Percentiles rank a stretch among this genome's conserved stretches.
Evolutionary conservation across 1,140 invertebrate genomes (phyloP).

Genomic region (Drosophila melanica): DNA sequence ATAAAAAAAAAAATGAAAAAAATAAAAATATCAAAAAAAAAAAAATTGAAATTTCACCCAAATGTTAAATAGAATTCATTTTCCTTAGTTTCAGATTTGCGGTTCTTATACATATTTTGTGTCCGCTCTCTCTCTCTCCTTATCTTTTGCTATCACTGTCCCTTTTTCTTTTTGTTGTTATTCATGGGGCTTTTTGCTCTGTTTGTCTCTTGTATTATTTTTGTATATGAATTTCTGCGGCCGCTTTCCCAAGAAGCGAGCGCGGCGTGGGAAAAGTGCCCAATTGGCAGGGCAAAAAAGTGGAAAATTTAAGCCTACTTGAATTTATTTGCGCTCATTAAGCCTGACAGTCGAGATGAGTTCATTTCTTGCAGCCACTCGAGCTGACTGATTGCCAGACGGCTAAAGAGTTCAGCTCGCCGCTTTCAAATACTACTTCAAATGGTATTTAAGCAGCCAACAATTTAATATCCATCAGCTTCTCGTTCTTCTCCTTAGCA

Average conservation of each 20-base stretch:
- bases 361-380: conserved; percentile 54
- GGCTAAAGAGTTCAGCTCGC: conserved; percentile 40
- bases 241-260: conserved; percentile 4
- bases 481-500: background rate
- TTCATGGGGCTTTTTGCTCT: conserved; percentile 64
- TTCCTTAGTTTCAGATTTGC: conserved; percentile 60
- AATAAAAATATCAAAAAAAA: conserved; percentile 46
- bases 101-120: conserved; percentile 45
- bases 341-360: conserved; percentile 71
- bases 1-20: conserved; percentile 50
- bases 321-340: conserved; percentile 81
- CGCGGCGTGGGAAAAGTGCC: conserved; percentile 39
- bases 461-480: conserved; percentile 6
- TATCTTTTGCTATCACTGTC: background rate
- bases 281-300: conserved; percentile 56
- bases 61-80: conserved; percentile 80
- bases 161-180: conserved; percentile 27
- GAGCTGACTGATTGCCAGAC: conserved; percentile 39
- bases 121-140: background rate
- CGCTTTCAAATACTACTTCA: conserved; percentile 29
- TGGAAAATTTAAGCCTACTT: conserved; percentile 80
- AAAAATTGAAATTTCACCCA: conserved; percentile 69
- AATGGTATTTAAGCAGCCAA: conserved; percentile 17
- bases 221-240: conserved; percentile 72
- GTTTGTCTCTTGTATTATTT: conserved; percentile 55